These are phyloP conservation scores for Pentamera pediparva DNA, from an alignment of 53 echinoderm and acorn worm genomes.

Conservation along the genomic window DNA sequence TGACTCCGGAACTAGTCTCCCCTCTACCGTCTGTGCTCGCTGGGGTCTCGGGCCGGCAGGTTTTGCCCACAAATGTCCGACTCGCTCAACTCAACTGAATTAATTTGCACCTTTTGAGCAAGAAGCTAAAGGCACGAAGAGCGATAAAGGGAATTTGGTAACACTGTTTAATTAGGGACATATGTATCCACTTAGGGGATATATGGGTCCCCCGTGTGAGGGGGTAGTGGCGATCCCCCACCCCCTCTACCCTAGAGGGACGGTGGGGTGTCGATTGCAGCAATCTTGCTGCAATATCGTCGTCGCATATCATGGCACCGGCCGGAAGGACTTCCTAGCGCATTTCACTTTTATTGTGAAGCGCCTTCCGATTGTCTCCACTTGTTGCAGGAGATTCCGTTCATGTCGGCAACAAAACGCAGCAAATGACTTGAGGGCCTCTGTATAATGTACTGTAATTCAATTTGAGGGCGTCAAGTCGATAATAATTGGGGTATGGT, in stretches of 20 bases:
- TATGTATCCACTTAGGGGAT: conserved; percentile 31
- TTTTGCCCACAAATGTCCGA: background rate
- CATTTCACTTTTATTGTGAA: conserved; percentile 28
- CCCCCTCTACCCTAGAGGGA: conserved; percentile 54
- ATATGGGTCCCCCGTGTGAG: background rate
- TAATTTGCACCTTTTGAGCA: conserved; percentile 17
- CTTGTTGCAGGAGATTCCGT: conserved; percentile 14
- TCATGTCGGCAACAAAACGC: background rate
- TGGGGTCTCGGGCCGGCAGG: background rate
- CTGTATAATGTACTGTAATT: conserved; percentile 10
- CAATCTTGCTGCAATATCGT: background rate
- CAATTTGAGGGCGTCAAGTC: conserved; percentile 28
- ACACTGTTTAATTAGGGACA: conserved; percentile 10
- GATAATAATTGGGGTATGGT: conserved; percentile 18
- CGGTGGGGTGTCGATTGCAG: conserved; percentile 63
- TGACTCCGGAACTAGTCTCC: conserved; percentile 21
- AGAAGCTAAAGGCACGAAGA: background rate
- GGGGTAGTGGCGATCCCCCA: conserved; percentile 33
- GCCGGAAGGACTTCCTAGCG: background rate
- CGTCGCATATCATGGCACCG: background rate
- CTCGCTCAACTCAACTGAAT: background rate
- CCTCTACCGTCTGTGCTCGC: background rate
- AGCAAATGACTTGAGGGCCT: background rate
- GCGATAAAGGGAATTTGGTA: conserved; percentile 11
- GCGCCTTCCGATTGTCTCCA: background rate